Evolutionary conservation across 1,140 invertebrate species (phyloP).

Genomic region (Ceratosolen solmsi): DNA sequence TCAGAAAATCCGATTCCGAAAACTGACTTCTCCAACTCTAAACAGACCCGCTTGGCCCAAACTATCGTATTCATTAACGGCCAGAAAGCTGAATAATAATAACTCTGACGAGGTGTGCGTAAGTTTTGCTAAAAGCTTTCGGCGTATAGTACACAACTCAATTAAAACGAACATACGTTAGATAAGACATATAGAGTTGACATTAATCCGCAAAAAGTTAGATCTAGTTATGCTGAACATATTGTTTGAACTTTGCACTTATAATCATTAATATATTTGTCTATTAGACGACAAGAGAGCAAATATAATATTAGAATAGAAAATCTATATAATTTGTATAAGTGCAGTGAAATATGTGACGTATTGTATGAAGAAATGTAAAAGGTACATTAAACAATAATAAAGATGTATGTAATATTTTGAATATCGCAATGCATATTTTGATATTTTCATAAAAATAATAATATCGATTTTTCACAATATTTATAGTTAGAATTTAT

Average conservation of each 20-base stretch:
- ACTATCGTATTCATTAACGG: not conserved
- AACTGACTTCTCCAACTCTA: conserved; percentile 6
- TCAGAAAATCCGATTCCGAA: not conserved
- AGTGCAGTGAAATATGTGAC: too few relatives aligned
- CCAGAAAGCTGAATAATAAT: conserved; percentile 18
- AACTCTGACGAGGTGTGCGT: not conserved
- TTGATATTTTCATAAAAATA: not conserved
- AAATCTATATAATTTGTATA: too few relatives aligned
- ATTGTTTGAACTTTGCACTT: too few relatives aligned
- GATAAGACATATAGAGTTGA: not conserved
- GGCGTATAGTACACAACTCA: conserved; percentile 6
- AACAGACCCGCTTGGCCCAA: not conserved
- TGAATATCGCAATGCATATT: too few relatives aligned
- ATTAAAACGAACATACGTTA: conserved; percentile 34
- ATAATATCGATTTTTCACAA: not conserved
- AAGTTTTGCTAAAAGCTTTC: not conserved
- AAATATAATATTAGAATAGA: too few relatives aligned
- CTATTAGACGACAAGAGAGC: too few relatives aligned
- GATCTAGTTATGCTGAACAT: too few relatives aligned
- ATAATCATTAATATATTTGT: not conserved
- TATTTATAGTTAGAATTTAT: not conserved
- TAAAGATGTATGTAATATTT: too few relatives aligned
- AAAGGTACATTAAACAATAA: too few relatives aligned
- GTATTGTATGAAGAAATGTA: too few relatives aligned
- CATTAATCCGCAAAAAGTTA: too few relatives aligned